Base-by-base conservation (phyloP, 2,113 vertebrate species). In the Proterorhinus semilunaris region DNA sequence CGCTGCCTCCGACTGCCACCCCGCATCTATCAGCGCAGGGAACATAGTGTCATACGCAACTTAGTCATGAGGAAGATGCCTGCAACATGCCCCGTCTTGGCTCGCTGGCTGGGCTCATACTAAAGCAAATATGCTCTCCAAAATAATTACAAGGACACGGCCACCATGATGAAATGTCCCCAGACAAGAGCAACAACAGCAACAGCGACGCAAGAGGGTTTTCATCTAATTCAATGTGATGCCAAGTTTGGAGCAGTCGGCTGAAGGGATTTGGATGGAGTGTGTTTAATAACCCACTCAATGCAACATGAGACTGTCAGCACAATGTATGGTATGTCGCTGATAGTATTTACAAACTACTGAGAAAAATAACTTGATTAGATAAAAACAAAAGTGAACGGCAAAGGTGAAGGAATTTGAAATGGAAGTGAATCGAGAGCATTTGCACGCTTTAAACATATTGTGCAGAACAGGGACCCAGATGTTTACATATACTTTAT, bases 1-100 rank as follows among this genome's bases (percentile, higher is more conserved):
- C 84, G 76, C 86, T 86, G 82, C 84, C 79, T 80, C 86, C 76
- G 87, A 84, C 86, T 89, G 91, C 88, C 89, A 88, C 84, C 87
- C 86, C 85, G 89, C 90, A 91, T 91, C 83, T 83, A 85, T 89
- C 84, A 85, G 85, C 83, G 50, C 65, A 75, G 79, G 79, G 83
- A 85, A 88, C 77, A 84, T 83, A 86, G 83, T 87, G 86, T 89
- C 88, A 83, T 80, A 74, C 79, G 82, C 76, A 81, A 83, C 84
- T 86, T 85, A 84, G 86, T 87, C 86, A 88, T 87, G 88, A 84
- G 87, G 83, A 92, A 91, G 86, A 92, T 83, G 87, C 84, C 87
- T 86, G 83, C 84, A 85, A 89, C 88, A 81, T 85, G 86, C 86
- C 84, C 88, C 86, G 87, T 86, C 85, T 83, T 88, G 78, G 83